A percentile compares a stretch with the other conserved stretches of the same genome.
Evolutionary conservation across 2,113 vertebrate genomes (phyloP).

Genomic region (Gobiocypris rarus): DNA sequence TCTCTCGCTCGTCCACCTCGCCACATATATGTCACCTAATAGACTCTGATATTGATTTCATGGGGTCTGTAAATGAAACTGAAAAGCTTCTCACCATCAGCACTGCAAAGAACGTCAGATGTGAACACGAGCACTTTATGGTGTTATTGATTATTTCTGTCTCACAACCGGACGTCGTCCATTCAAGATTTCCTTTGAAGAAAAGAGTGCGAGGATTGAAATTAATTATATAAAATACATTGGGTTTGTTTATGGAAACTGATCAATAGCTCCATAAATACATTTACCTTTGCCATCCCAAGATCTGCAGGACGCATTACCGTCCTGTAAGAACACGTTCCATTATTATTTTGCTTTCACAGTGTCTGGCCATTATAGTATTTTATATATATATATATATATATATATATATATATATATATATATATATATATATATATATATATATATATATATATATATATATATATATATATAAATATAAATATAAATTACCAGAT

Average conservation of each 20-base stretch:
- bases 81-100: slow-evolving; percentile 59
- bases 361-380: too few species aligned
- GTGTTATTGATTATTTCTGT: slow-evolving; percentile 3
- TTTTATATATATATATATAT: too few species aligned
- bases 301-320: not conserved
- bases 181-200: not conserved
- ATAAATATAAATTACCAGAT: not conserved
- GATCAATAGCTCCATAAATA: not conserved
- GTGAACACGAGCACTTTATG: slow-evolving; percentile 60
- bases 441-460: too few species aligned
- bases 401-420: too few species aligned
- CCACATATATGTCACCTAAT: too few species aligned
- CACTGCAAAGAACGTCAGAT: slow-evolving; percentile 70
- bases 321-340: not conserved
- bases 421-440: too few species aligned
- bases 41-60: not conserved
- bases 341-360: not conserved
- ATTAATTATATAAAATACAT: not conserved
- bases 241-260: not conserved
- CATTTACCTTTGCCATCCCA: slow-evolving; percentile 16
- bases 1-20: too few species aligned
- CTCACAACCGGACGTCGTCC: not conserved
- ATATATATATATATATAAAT: too few species aligned
- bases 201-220: not conserved
- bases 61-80: not conserved